Conservation (phyloP, 2,888 invertebrate species). For the Andricus curvator region DNA sequence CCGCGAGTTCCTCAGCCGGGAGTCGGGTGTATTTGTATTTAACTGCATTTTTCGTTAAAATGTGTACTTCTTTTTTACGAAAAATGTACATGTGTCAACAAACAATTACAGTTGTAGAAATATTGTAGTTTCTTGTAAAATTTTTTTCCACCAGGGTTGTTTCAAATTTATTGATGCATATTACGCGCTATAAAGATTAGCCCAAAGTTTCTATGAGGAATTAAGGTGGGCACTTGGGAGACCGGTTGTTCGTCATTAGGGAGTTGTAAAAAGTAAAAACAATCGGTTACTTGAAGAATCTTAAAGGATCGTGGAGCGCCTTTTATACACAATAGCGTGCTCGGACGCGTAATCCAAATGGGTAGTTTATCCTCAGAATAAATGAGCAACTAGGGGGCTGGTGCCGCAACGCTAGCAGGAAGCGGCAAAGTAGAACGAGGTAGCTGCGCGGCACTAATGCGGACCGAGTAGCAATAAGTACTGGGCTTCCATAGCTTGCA, state of each 20-base stretch:
- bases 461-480: conserved; percentile 47
- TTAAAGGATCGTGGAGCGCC: background rate
- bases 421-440: conserved; percentile 55
- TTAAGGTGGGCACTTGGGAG: background rate
- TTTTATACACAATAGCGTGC: conserved; percentile 27
- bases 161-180: too few species aligned
- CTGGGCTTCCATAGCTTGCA: conserved; percentile 50
- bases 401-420: conserved; percentile 38
- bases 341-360: conserved; percentile 41
- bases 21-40: too few species aligned
- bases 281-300: conserved; percentile 19
- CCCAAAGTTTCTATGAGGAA: background rate
- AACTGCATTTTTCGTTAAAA: too few species aligned
- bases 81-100: too few species aligned
- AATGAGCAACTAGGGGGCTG: conserved; percentile 59
- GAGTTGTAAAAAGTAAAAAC: conserved; percentile 8
- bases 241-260: background rate
- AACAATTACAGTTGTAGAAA: too few species aligned
- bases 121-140: too few species aligned
- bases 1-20: too few species aligned
- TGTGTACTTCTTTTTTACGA: too few species aligned
- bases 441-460: conserved; percentile 58
- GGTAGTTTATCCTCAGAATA: conserved; percentile 62
- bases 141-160: too few species aligned
- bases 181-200: too few species aligned